Conservation (phyloP, 1,140 invertebrate genomes). For the Apolygus lucorum region DNA sequence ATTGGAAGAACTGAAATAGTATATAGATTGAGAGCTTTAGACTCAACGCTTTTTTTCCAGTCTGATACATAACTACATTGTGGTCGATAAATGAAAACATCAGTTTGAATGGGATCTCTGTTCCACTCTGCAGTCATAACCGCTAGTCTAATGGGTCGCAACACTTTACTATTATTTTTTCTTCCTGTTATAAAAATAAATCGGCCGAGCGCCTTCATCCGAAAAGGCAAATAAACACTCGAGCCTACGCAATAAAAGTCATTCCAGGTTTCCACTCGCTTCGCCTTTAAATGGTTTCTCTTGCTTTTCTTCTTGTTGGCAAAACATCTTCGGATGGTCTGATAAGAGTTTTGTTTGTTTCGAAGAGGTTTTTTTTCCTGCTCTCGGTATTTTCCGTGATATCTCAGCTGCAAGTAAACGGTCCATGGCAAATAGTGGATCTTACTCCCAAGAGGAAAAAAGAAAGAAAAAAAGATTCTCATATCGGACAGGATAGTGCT, state of each 20-base stretch:
- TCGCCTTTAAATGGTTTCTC: conserved; percentile 8
- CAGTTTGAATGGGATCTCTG: no score
- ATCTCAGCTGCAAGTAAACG: conserved; percentile 2
- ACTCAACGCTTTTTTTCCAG: no score
- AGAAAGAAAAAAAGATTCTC: neutral
- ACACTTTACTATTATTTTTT: conserved; percentile 1
- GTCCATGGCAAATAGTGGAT: conserved; percentile 11
- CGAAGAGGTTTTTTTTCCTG: no score
- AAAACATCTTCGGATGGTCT: conserved; percentile 3
- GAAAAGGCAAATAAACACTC: conserved; percentile 10
- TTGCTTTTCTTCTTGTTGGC: neutral
- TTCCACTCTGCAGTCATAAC: no score
- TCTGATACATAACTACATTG: no score
- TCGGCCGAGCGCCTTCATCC: neutral
- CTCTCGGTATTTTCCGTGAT: neutral
- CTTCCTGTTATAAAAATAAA: conserved; percentile 8
- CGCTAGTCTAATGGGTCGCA: neutral
- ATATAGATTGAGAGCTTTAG: no score
- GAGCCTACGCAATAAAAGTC: conserved; percentile 10
- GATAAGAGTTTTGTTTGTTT: conserved; percentile 4
- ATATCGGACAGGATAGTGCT: neutral
- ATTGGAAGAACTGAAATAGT: no score
- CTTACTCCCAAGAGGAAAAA: no score
- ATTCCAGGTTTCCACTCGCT: conserved; percentile 12
- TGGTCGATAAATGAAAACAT: no score